A percentile compares a stretch with the other conserved stretches of the same genome.
Evolutionary conservation across 2,113 vertebrate genomes (phyloP).

Genomic region (Haliaeetus leucogaster): DNA sequence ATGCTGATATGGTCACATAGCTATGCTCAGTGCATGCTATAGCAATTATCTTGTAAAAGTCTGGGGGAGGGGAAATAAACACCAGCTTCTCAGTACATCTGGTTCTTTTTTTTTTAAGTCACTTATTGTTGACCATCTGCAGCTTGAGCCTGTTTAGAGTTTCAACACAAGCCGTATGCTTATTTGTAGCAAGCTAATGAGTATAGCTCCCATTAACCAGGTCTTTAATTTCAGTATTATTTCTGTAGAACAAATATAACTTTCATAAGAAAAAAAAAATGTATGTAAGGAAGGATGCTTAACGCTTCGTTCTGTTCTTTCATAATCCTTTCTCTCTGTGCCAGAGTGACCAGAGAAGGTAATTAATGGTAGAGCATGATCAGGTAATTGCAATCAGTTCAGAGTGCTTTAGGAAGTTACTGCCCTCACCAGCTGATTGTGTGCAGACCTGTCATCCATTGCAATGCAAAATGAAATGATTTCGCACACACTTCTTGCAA

Average conservation of each 20-base stretch:
- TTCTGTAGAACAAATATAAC: background rate
- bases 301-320: background rate
- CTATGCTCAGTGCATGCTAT: background rate
- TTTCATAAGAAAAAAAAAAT: background rate
- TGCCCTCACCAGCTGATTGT: background rate
- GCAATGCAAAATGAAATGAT: background rate
- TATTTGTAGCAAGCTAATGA: background rate
- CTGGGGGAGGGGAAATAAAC: background rate
- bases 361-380: background rate
- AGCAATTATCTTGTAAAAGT: background rate
- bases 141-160: background rate
- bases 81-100: background rate
- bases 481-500: background rate
- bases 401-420: background rate
- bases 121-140: background rate
- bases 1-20: background rate
- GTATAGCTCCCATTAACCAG: background rate
- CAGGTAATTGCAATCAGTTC: background rate
- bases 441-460: background rate
- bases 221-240: background rate
- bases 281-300: background rate
- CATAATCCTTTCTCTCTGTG: background rate
- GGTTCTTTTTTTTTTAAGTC: background rate
- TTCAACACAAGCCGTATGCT: background rate
- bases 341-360: background rate